Evolutionary conservation across 2,113 vertebrate species (phyloP), one percentile per base, ranked within the genome.

Genomic region (Ranitomeya imitator): DNA sequence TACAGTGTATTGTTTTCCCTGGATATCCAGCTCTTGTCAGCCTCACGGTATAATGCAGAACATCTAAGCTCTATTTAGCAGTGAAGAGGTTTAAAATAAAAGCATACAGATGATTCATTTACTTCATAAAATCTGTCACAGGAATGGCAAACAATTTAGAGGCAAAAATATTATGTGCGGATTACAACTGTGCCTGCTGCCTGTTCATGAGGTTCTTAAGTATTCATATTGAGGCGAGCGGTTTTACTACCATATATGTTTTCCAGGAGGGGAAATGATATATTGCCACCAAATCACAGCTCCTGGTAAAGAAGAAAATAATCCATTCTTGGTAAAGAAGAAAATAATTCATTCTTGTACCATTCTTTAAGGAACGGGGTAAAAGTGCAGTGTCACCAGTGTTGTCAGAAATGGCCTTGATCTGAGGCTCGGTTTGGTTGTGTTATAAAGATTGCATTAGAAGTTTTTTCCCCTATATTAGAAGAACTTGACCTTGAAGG

Each of bases 61-160:
- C 60, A 63, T 83, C 31, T 63, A 65, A 63, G 60, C 60, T 65
- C 59, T 51, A 18, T 83, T 65, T 83, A 74, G 52, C 26, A 76
- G 54, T 37, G n/a, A 73, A 85, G 65, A 61, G 10, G 71, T 23
- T 57, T 63, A 69, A 87, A 65, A 71, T 79, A 87, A 86, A 57
- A 80, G 23, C 86, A 31, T 23, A 78, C 26, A 78, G 85, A 79
- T 67, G 60, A 86, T 86, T 86, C 76, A 86, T 86, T 86, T 69
- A 67, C 85, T 86, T 86, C 74, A 86, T 86, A 79, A 86, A 86
- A 86, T 54, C 60, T 67, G 60, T 86, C n/a, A 9, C 77, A 79
- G 45, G 60, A 78, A 86, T 76, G 45, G 55, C 85, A 87, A 87
- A 87, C 61, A 87, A 80, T 71, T 80, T 69, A 69, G 85, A 80